Evolutionary conservation across 2,888 invertebrate species (phyloP).

Genomic region (Sphecodes monilicornis): DNA sequence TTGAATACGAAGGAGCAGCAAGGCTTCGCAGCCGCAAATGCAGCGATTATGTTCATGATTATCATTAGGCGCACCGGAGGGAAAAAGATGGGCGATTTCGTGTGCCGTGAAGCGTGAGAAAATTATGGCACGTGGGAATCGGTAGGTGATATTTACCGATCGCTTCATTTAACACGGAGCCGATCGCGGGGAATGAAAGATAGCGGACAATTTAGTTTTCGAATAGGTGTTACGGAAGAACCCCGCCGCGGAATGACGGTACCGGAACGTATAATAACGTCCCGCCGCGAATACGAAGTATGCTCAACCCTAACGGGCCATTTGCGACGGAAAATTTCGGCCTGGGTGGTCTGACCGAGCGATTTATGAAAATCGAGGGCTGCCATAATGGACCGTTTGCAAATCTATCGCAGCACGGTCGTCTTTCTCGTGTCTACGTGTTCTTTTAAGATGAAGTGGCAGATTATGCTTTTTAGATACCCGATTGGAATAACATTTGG

Average conservation of each 20-base stretch:
- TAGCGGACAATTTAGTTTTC: not conserved
- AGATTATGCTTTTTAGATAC: no score
- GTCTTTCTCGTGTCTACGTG: conserved; percentile 3
- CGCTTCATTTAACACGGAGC: not conserved
- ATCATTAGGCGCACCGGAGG: not conserved
- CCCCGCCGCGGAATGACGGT: not conserved
- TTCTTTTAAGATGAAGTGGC: no score
- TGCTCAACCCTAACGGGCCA: conserved; percentile 27
- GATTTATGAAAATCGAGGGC: conserved; percentile 35
- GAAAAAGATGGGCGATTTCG: not conserved
- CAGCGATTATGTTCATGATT: not conserved
- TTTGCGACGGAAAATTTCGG: conserved; percentile 41
- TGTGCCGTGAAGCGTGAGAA: not conserved
- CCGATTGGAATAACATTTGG: no score
- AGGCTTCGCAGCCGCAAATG: not conserved
- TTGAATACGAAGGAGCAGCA: not conserved
- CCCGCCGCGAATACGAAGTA: conserved; percentile 26
- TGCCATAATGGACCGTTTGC: not conserved
- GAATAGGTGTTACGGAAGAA: conserved; percentile 9
- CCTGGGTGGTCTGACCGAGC: conserved; percentile 17
- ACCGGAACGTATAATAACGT: not conserved
- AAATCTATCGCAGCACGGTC: conserved; percentile 14
- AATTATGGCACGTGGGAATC: not conserved
- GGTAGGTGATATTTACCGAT: conserved; percentile 10
- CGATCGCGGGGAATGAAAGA: conserved; percentile 1